phyloP scores from a whole-genome alignment of 2,797 vertebrate genomes.

The Cichlasoma orientale region DNA sequence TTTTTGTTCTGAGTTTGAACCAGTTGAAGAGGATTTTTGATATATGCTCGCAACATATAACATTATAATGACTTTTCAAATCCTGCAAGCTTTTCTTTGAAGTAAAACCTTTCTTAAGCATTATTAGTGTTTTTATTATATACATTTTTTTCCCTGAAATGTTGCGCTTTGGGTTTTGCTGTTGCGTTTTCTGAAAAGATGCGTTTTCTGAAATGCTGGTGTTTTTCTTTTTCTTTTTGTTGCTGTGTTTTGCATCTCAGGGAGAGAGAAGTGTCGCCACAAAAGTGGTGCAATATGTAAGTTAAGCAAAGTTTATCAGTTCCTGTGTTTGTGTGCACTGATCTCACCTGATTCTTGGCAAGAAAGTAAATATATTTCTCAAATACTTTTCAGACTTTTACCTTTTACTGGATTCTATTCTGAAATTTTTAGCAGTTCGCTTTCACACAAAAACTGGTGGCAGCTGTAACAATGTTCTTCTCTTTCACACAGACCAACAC shows the following conservation, averaged over 20 bases:
- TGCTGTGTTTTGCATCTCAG: no score
- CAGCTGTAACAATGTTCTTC: neutral
- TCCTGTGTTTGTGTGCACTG: neutral
- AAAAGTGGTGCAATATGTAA: neutral
- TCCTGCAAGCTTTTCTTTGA: no score
- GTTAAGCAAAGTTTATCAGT: neutral
- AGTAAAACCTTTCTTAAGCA: no score
- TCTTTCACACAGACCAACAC: neutral
- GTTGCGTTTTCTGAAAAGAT: no score
- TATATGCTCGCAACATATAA: no score
- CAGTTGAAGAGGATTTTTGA: no score
- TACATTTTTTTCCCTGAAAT: no score
- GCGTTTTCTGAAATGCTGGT: no score
- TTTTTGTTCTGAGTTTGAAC: neutral
- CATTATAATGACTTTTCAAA: no score
- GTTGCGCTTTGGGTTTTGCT: no score
- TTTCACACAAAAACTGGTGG: neutral
- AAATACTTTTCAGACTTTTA: neutral
- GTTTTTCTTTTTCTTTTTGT: no score
- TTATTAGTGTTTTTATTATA: no score
- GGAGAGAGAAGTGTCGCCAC: neutral
- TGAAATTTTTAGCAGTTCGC: neutral
- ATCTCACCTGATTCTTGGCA: neutral
- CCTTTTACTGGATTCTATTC: neutral
- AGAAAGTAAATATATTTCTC: neutral